Evolutionary conservation across 2,888 invertebrate genomes (phyloP), one percentile per base, ranked within the genome.

Genomic region (Cabera pusaria): DNA sequence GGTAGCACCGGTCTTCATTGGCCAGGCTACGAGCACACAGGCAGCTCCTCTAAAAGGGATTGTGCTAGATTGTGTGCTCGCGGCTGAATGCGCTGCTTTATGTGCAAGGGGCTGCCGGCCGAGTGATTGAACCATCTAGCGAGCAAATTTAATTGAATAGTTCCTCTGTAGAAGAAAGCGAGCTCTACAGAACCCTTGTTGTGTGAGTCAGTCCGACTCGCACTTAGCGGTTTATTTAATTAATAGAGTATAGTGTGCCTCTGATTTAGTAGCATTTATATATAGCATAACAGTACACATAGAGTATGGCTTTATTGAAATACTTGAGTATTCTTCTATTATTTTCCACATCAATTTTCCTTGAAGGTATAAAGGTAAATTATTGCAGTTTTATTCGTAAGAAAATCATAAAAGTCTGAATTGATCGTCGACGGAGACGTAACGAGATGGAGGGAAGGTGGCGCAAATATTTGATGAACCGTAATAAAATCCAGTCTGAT

Each of bases 401-500:
- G 40, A 43, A 46, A 46, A 37, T 25, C 40, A 44, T 47, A 49
- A 52, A 52, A 40, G 35, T 26, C 24, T 21, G 28, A 42, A 47
- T 47, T 32, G 44, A 37, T 45, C 41, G 7, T 16, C 12, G 11
- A 23, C 20, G 6, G 17, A 7, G 25, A 26, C 31, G 41, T 29
- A 41, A 21, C 35, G 22, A 35, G 17, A 21, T 11, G 38, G 36
- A 40, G 29, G 59, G 60, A 44, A 57, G 49, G 45, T 52, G 50
- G 27, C 29, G 63, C 71, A 72, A 79, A 82, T 76, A 73, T 81
- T 80, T 72, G 73, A 44, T 43, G 55, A 57, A 46, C 36, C 53
- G 65, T 74, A 76, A 81, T 81, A 79, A 76, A 77, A 78, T 73
- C 72, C 69, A 69, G 66, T 57, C 66, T 51, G 61, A 65, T 73